phyloP scores from a whole-genome alignment of 2,888 invertebrate species.

The Ethmia dodecea region DNA sequence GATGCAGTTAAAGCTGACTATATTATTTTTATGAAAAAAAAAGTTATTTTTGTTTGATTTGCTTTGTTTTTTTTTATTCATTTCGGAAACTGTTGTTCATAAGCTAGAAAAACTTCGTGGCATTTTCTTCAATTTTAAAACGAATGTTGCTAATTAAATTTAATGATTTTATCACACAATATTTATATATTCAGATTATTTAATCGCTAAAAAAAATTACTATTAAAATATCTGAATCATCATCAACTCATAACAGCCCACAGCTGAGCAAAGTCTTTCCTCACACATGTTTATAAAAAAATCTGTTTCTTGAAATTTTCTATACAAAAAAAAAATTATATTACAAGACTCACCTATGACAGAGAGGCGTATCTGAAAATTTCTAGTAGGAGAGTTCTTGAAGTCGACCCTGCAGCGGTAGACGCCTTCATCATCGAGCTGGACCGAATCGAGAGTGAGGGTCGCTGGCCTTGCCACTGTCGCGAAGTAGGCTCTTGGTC shows the following conservation, averaged over 20 bases:
- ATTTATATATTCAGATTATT: background rate
- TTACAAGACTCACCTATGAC: slow-evolving; percentile 87
- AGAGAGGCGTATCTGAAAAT: slow-evolving; percentile 91
- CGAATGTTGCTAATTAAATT: too few species aligned
- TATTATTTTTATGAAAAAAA: too few species aligned
- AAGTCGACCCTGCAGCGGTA: slow-evolving; percentile 95
- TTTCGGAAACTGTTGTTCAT: too few species aligned
- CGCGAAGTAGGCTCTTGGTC: slow-evolving; percentile 90
- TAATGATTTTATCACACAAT: too few species aligned
- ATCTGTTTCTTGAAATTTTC: too few species aligned
- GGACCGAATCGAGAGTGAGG: slow-evolving; percentile 89
- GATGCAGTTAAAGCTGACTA: too few species aligned
- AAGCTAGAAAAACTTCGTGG: too few species aligned
- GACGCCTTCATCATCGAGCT: slow-evolving; percentile 89
- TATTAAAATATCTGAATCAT: background rate
- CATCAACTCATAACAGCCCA: too few species aligned
- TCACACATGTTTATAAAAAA: background rate
- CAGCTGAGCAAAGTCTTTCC: too few species aligned
- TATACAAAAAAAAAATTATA: background rate
- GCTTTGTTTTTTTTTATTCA: too few species aligned
- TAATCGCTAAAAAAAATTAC: background rate
- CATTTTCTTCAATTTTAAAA: too few species aligned
- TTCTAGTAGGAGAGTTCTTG: slow-evolving; percentile 91
- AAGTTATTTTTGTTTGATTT: too few species aligned
- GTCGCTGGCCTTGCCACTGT: slow-evolving; percentile 88